Evolutionary conservation across 2,797 vertebrate genomes (phyloP).

Genomic region (Amazona ochrocephala): DNA sequence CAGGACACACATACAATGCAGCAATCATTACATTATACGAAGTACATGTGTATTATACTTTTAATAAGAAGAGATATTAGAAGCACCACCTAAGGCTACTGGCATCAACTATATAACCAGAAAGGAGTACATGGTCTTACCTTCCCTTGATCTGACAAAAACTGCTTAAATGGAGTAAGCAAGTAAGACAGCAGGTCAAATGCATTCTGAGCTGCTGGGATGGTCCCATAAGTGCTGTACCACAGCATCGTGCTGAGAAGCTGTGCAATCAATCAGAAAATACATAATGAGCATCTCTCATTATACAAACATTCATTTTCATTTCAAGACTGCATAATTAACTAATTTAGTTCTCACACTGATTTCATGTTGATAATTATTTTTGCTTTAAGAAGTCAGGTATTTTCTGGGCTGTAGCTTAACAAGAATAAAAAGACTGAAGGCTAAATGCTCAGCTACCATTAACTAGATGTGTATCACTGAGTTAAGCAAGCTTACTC

Average conservation of each 20-base stretch:
- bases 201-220: constrained; percentile 87
- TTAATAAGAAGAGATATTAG: background rate
- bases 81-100: background rate
- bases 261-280: constrained; percentile 78
- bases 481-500: background rate
- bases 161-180: constrained; percentile 71
- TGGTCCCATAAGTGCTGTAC: constrained; percentile 84
- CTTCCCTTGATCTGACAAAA: constrained; percentile 64
- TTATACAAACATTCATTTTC: constrained; percentile 56
- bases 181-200: constrained; percentile 83
- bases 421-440: background rate
- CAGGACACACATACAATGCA: background rate
- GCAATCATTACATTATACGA: background rate
- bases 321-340: constrained; percentile 52
- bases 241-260: constrained; percentile 90
- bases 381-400: constrained; percentile 41
- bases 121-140: constrained; percentile 35
- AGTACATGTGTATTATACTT: background rate
- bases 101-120: background rate
- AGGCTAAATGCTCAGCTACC: background rate
- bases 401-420: constrained; percentile 18
- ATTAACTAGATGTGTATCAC: background rate
- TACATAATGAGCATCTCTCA: constrained; percentile 49
- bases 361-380: constrained; percentile 31
- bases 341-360: constrained; percentile 30